phyloP scores from a whole-genome alignment of 2,888 invertebrate genomes.

The Andrena camellia region DNA sequence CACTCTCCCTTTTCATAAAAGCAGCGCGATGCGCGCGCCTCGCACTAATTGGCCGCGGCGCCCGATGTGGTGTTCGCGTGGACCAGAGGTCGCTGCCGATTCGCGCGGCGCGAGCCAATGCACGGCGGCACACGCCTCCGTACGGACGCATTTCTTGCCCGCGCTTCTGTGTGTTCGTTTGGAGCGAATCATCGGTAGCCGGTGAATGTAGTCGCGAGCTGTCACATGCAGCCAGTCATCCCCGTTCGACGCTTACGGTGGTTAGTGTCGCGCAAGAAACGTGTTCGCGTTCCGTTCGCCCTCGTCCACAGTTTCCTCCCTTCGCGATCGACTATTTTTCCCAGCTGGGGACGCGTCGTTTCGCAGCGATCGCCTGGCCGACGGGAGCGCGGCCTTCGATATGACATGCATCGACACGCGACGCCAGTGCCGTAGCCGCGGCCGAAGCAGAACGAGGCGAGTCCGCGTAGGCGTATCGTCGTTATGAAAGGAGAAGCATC shows the following conservation, averaged over 20 bases:
- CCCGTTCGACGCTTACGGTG: constrained; percentile 64
- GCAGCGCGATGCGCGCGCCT: constrained; percentile 8
- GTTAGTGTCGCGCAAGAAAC: constrained; percentile 29
- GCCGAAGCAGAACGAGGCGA: constrained; percentile 22
- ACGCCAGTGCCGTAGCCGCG: constrained; percentile 46
- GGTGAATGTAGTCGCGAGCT: constrained; percentile 48
- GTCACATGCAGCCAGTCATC: constrained; percentile 77
- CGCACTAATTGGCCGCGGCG: no score
- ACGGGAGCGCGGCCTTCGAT: constrained; percentile 16
- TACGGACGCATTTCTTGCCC: no score
- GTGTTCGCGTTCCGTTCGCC: not conserved
- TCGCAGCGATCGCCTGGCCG: not conserved
- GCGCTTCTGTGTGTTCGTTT: constrained; percentile 11
- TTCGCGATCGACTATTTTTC: not conserved
- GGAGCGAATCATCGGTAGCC: constrained; percentile 3
- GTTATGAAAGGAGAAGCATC: constrained; percentile 47
- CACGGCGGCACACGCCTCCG: no score
- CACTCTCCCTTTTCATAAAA: constrained; percentile 1
- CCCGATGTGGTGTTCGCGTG: no score
- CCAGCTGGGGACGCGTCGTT: not conserved
- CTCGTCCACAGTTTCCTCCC: not conserved
- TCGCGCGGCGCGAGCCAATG: not conserved
- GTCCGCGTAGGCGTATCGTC: constrained; percentile 51
- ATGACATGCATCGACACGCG: constrained; percentile 39
- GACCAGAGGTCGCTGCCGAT: not conserved